Evolutionary conservation across 2,797 vertebrate species (phyloP).

Genomic region (Neoniphon sammara): DNA sequence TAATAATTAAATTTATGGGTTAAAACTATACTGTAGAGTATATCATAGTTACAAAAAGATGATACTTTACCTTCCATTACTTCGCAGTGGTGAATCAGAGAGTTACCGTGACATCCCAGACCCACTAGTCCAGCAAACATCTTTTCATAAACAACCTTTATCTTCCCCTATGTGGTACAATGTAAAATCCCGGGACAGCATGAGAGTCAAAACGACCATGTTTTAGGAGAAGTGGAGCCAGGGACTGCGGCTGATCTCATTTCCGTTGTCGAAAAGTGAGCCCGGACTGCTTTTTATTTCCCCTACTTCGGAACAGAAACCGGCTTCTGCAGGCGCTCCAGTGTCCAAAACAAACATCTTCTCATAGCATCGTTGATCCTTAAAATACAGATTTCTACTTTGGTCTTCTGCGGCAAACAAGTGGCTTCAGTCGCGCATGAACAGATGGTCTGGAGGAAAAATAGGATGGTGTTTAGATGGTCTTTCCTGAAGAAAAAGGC

Average conservation of each 20-base stretch:
- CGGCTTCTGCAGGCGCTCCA: constrained; percentile 24
- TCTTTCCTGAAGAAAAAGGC: not conserved
- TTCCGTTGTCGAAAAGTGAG: constrained; percentile 76
- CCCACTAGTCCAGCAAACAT: constrained; percentile 84
- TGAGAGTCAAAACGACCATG: constrained; percentile 58
- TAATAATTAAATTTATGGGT: too few species aligned
- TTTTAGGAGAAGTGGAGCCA: constrained; percentile 59
- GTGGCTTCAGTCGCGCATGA: constrained; percentile 31
- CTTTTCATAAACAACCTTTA: constrained; percentile 21
- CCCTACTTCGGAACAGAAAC: constrained; percentile 15
- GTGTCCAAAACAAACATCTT: constrained; percentile 22
- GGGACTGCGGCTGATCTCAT: constrained; percentile 68
- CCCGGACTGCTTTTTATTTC: constrained; percentile 29
- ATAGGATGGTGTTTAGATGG: constrained; percentile 12
- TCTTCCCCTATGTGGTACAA: constrained; percentile 3
- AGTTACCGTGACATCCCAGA: constrained; percentile 67
- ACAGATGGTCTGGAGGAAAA: constrained; percentile 7
- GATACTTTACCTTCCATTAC: constrained; percentile 71
- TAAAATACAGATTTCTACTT: not conserved
- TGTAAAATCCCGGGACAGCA: constrained; percentile 29
- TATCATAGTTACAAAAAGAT: not conserved
- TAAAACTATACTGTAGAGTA: not conserved
- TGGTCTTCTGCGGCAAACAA: constrained; percentile 39
- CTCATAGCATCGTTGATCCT: not conserved
- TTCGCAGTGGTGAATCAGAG: constrained; percentile 61